phyloP scores from a whole-genome alignment of 2,888 invertebrate genomes.

The Eristalinus aeneus region DNA sequence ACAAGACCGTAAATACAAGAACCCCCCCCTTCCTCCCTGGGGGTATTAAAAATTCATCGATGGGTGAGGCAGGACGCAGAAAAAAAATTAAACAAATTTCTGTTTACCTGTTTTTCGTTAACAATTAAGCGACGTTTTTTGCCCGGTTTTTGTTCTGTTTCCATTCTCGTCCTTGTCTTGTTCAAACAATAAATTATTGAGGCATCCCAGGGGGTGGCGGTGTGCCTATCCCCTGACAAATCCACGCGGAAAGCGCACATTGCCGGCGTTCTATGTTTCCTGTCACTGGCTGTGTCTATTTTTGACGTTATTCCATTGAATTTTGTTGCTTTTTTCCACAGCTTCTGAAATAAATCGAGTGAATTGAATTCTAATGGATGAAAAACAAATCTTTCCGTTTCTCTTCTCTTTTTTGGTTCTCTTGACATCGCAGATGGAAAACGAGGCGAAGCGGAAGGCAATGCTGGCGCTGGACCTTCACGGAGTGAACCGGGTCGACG shows the following conservation, averaged over 20 bases:
- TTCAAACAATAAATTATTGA: conserved; percentile 63
- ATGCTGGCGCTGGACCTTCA: conserved; percentile 79
- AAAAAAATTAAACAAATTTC: conserved; percentile 30
- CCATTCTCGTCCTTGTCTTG: neutral
- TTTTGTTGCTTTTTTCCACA: neutral
- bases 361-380: conserved; percentile 68
- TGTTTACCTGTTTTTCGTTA: conserved; percentile 48
- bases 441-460: conserved; percentile 72
- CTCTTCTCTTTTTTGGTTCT: conserved; percentile 16
- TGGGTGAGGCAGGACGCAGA: conserved; percentile 22
- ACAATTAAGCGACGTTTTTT: conserved; percentile 48
- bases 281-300: neutral
- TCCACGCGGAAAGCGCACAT: conserved; percentile 12
- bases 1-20: neutral
- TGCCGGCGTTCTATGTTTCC: neutral
- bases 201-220: conserved; percentile 11
- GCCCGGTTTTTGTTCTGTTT: neutral
- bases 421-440: conserved; percentile 71
- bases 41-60: conserved; percentile 58
- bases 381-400: conserved; percentile 40
- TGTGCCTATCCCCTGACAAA: conserved; percentile 47
- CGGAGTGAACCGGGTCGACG: conserved; percentile 70
- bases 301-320: neutral
- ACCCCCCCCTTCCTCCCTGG: neutral
- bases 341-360: conserved; percentile 54